Evolutionary conservation across 2,797 vertebrate species (phyloP).

Genomic region (Mycteria americana): DNA sequence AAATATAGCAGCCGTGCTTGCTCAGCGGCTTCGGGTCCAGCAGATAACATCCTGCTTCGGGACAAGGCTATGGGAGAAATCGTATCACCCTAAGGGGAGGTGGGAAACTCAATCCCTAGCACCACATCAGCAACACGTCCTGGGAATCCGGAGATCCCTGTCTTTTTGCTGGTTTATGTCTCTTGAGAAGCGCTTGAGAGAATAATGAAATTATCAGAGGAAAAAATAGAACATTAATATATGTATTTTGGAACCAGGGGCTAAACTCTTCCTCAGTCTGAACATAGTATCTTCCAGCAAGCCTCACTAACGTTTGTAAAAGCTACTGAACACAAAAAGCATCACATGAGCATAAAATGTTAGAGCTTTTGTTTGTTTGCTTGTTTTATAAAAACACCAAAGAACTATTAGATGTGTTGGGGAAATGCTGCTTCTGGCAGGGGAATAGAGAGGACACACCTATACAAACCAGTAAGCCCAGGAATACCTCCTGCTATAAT

Average conservation of each 20-base stretch:
- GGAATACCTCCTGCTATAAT: neutral
- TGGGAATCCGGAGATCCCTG: neutral
- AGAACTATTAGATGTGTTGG: neutral
- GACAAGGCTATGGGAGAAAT: neutral
- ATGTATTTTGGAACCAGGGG: accelerated
- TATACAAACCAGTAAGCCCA: neutral
- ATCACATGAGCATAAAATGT: neutral
- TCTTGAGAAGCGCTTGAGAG: neutral
- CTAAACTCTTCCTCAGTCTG: neutral
- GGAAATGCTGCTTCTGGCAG: neutral
- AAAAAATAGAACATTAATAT: accelerated
- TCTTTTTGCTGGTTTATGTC: neutral
- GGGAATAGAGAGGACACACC: neutral
- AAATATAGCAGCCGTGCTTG: neutral
- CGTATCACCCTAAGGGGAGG: neutral
- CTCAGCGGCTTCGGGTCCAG: neutral
- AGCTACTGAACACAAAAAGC: neutral
- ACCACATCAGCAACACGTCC: accelerated
- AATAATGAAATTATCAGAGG: neutral
- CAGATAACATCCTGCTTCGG: neutral
- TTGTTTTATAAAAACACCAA: neutral
- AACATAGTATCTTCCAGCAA: neutral
- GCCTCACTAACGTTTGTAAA: neutral
- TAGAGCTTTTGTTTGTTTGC: neutral
- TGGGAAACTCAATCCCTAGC: neutral